These are phyloP conservation scores for Microtus pennsylvanicus DNA, from an alignment of 2,113 vertebrate genomes.

Conservation along the genomic window DNA sequence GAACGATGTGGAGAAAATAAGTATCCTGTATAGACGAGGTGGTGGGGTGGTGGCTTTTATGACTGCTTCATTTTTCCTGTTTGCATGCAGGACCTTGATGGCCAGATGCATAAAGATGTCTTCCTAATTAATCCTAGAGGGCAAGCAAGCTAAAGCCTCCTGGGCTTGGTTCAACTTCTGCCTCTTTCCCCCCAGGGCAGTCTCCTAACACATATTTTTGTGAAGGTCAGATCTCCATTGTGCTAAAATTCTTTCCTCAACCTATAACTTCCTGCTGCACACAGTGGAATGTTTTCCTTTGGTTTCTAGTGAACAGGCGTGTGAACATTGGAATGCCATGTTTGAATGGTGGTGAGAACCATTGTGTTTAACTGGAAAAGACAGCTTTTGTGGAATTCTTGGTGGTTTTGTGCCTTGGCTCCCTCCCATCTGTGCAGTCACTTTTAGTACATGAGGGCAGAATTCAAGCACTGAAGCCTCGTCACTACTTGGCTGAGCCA, in stretches of 20 bases:
- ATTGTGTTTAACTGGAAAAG: background rate
- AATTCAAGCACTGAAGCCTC: background rate
- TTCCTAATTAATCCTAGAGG: background rate
- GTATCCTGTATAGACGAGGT: background rate
- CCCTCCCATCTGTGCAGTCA: background rate
- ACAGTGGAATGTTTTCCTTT: conserved; percentile 81
- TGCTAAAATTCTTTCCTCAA: conserved; percentile 75
- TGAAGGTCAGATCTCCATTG: conserved; percentile 66
- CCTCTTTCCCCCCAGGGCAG: background rate
- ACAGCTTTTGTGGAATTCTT: background rate
- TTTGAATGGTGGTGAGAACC: background rate
- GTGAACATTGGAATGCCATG: conserved; percentile 1
- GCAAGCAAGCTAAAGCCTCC: rapidly evolving
- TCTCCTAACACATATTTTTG: background rate
- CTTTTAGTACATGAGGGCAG: background rate
- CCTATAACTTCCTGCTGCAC: conserved; percentile 80
- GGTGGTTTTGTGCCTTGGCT: background rate
- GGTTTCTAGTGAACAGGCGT: conserved; percentile 74
- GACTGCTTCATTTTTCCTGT: background rate
- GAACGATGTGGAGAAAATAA: background rate
- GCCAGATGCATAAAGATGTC: background rate
- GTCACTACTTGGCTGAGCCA: background rate
- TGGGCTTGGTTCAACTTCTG: background rate
- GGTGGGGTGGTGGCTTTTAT: background rate
- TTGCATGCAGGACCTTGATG: background rate